These are phyloP conservation scores for Vireo griseus DNA, from an alignment of 2,797 vertebrate genomes.

Conservation along the genomic window DNA sequence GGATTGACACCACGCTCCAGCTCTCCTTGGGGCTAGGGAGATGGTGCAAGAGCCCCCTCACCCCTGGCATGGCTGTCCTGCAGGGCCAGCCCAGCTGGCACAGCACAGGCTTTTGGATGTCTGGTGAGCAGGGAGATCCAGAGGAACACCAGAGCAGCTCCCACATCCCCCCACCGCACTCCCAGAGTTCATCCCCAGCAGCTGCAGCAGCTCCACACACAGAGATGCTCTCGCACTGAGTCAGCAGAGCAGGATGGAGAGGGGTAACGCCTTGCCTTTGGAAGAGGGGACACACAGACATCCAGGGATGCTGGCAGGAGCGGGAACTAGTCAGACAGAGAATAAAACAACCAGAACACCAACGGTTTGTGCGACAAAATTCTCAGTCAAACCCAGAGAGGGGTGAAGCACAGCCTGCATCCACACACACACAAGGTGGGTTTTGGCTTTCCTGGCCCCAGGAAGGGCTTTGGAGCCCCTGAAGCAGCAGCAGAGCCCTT, in stretches of 20 bases:
- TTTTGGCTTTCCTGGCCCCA: background rate
- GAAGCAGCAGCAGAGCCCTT: background rate
- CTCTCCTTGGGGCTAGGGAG: background rate
- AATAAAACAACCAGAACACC: background rate
- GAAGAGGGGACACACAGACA: background rate
- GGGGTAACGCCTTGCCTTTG: background rate
- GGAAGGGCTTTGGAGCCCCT: rapidly evolving
- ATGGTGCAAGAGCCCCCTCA: background rate
- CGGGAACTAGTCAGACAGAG: background rate
- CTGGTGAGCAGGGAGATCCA: background rate
- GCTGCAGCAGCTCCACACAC: background rate
- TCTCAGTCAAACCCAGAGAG: background rate
- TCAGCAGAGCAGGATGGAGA: background rate
- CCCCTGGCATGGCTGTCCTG: rapidly evolving
- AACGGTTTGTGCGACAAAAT: background rate
- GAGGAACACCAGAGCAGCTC: background rate
- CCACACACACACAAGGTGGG: background rate
- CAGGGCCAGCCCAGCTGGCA: background rate
- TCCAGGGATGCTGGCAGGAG: background rate
- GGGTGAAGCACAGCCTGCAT: rapidly evolving
- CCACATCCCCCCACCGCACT: background rate
- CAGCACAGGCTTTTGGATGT: background rate
- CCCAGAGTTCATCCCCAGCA: background rate
- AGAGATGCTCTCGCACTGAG: background rate
- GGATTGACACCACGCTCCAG: rapidly evolving